Base-by-base conservation (phyloP, 1,140 invertebrate genomes). In the Bombus cullumanus region DNA sequence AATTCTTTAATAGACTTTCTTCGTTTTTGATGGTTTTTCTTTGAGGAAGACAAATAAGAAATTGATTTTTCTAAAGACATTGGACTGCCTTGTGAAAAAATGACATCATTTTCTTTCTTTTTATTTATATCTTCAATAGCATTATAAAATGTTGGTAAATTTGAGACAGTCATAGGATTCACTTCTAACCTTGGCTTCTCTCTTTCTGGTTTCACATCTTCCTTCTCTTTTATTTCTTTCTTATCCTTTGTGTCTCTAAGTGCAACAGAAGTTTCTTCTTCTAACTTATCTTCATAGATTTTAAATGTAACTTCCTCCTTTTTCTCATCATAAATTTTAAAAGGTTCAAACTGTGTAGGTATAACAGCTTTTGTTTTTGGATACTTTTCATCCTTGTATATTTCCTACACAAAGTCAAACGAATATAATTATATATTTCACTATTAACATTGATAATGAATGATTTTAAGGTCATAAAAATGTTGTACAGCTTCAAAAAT, bases 261-360 rank as follows among this genome's bases (percentile, higher is more conserved):
- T 8, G 89, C 93, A 13, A 94, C 93, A 6, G 91, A 92, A 28
- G 91, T 95, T 88, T 95, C 96, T 92, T 92, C 95, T 93, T 96
- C 93, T 59, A 96, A 92, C 88, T 96, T 96, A 90, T 97, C 97
- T 94, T 97, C 97, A 83, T 97, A 97, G 25, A 97, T 96, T 88
- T 97, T 97, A 89, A 97, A 97, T 28, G 96, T 37, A 22, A 89
- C 86, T 41, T 94, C 94, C 28, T 92, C 93, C 53, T 93, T 92
- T 71, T 94, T 94, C n/a, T 93, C 93, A 10, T 95, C 92, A 77
- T 92, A 95, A 69, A 93, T 96, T 92, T 97, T 96, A 94, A 97
- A 97, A 91, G 94, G 90, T 89, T 93, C 93, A 88, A 92, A 89
- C 86, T 90, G 92, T 59, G 88, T 89, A 57, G 86, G 87, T 62